These are phyloP conservation scores for Ailuropoda melanoleuca DNA, from an alignment of 2,113 vertebrate species.

Conservation along the genomic window DNA sequence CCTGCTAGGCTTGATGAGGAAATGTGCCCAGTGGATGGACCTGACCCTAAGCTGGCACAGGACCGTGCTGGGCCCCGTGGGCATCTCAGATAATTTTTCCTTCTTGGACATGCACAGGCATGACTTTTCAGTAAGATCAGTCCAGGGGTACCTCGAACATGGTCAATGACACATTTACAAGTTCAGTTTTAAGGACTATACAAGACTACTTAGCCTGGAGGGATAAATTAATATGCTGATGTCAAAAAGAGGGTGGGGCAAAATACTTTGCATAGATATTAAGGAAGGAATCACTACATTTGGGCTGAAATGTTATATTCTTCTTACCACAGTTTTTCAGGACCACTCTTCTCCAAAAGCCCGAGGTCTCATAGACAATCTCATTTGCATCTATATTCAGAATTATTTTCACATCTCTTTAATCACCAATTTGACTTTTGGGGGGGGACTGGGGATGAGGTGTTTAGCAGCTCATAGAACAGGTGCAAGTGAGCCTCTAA, in stretches of 20 bases:
- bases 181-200: not conserved
- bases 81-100: not conserved
- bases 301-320: not conserved
- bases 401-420: constrained; percentile 18
- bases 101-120: not conserved
- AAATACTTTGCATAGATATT: not conserved
- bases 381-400: not conserved
- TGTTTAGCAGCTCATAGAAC: constrained; percentile 32
- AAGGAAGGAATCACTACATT: not conserved
- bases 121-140: not conserved
- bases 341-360: not conserved
- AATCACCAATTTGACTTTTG: not conserved
- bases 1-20: not conserved
- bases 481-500: constrained; percentile 53
- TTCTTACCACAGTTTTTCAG: not conserved
- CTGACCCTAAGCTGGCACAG: not conserved
- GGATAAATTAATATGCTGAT: not conserved
- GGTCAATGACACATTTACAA: not conserved
- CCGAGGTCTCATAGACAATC: not conserved
- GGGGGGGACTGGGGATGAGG: not conserved
- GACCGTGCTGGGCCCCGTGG: too few species aligned
- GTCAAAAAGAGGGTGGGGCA: not conserved
- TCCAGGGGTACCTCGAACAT: not conserved
- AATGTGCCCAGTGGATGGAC: not conserved
- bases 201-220: not conserved